Conservation (phyloP, 2,888 invertebrate genomes). For the Dexiosoma caninum region DNA sequence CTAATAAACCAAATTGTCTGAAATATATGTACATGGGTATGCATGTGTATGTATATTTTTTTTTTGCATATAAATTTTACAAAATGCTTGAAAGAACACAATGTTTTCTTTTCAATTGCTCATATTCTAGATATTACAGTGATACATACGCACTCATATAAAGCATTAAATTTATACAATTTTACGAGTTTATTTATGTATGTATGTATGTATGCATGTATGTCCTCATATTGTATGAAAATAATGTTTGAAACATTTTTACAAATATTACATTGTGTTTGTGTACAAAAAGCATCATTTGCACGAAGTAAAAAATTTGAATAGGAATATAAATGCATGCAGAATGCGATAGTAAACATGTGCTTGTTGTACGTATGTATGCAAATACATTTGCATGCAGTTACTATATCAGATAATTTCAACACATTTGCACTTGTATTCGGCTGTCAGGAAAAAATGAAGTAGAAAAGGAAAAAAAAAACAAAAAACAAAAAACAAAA, state of each 20-base stretch:
- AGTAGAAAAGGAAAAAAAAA: neutral
- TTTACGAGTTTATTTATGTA: slow-evolving; percentile 25
- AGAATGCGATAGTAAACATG: slow-evolving; percentile 22
- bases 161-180: slow-evolving; percentile 25
- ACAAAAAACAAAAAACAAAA: no score
- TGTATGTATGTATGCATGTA: neutral
- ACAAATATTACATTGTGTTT: neutral
- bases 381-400: neutral
- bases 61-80: neutral
- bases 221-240: no score
- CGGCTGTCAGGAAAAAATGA: neutral
- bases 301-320: slow-evolving; percentile 28
- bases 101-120: slow-evolving; percentile 22
- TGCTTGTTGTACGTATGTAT: neutral
- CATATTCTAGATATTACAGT: slow-evolving; percentile 33
- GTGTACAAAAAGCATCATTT: slow-evolving; percentile 18
- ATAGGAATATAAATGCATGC: slow-evolving; percentile 41
- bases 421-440: slow-evolving; percentile 20
- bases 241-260: neutral
- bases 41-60: no score
- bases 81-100: slow-evolving; percentile 8
- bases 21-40: neutral
- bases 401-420: slow-evolving; percentile 10
- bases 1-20: slow-evolving; percentile 8
- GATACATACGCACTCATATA: slow-evolving; percentile 20